A percentile compares a stretch with the other conserved stretches of the same genome.
These are phyloP conservation scores for Sylvietta virens DNA, from an alignment of 2,113 vertebrate species.

Conservation along the genomic window DNA sequence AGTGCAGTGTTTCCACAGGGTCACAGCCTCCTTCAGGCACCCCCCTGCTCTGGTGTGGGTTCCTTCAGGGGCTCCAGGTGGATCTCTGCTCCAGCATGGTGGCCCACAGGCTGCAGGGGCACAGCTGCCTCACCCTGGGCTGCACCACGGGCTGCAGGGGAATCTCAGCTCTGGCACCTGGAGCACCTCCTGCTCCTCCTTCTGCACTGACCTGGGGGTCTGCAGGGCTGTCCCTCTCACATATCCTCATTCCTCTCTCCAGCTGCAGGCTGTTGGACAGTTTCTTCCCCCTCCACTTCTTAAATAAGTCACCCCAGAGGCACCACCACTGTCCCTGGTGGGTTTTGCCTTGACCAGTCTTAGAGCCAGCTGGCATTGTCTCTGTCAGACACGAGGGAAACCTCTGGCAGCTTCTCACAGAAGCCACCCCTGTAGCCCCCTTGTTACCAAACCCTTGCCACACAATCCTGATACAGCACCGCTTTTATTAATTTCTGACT, in stretches of 20 bases:
- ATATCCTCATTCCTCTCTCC: neutral
- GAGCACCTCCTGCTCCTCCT: neutral
- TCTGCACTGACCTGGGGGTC: neutral
- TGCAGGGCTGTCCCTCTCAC: neutral
- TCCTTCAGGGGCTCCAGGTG: neutral
- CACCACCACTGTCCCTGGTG: rapidly evolving
- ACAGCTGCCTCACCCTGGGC: neutral
- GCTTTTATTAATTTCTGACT: neutral
- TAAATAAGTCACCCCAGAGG: neutral
- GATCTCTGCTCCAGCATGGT: neutral
- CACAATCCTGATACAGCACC: neutral
- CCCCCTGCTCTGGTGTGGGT: neutral
- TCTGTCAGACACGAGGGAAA: neutral
- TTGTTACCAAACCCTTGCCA: neutral
- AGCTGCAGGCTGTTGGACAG: neutral
- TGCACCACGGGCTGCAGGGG: rapidly evolving
- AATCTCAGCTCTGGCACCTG: neutral
- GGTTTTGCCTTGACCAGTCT: neutral
- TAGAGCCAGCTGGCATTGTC: rapidly evolving
- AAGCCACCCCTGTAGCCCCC: neutral
- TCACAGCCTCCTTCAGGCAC: neutral
- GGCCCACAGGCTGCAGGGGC: neutral
- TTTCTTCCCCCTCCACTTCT: neutral
- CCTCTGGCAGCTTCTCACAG: neutral
- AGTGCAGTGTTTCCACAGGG: neutral